phyloP scores from a whole-genome alignment of 1,140 invertebrate species.

The Apis laboriosa region DNA sequence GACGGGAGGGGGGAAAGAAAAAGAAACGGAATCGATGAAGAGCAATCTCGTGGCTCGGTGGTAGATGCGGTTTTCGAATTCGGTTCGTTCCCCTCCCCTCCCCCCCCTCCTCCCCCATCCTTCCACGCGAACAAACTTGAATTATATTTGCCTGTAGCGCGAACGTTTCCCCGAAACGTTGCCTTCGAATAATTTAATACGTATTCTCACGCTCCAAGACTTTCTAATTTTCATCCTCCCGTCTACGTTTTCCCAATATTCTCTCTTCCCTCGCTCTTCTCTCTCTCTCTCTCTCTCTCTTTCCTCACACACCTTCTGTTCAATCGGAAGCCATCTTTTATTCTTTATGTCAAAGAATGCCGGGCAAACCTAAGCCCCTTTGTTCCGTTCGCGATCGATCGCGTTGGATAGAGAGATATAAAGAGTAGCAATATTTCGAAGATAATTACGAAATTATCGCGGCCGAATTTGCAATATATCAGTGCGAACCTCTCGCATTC shows the following conservation, averaged over 20 bases:
- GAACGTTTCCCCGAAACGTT: not conserved
- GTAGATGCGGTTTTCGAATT: not conserved
- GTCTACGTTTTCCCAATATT: not conserved
- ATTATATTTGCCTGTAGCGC: not conserved
- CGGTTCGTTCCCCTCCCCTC: not conserved
- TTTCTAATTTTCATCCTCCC: conserved; percentile 7
- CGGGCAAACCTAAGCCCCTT: too few species aligned
- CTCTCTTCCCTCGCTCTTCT: not conserved
- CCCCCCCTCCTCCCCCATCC: too few species aligned
- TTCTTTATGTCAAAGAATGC: not conserved
- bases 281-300: not conserved
- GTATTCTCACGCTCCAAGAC: not conserved
- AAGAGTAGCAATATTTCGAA: too few species aligned
- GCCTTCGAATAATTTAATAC: conserved; percentile 32
- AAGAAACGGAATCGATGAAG: not conserved
- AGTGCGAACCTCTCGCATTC: too few species aligned
- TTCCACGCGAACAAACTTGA: conserved; percentile 10
- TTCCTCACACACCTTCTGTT: not conserved
- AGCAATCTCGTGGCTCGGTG: not conserved
- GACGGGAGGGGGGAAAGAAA: not conserved
- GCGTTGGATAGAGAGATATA: too few species aligned
- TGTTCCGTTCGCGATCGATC: too few species aligned
- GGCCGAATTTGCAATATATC: too few species aligned
- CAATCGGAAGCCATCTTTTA: not conserved
- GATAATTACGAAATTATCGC: too few species aligned